phyloP scores from a whole-genome alignment of 1,140 invertebrate genomes.

The Drosophila sp. region DNA sequence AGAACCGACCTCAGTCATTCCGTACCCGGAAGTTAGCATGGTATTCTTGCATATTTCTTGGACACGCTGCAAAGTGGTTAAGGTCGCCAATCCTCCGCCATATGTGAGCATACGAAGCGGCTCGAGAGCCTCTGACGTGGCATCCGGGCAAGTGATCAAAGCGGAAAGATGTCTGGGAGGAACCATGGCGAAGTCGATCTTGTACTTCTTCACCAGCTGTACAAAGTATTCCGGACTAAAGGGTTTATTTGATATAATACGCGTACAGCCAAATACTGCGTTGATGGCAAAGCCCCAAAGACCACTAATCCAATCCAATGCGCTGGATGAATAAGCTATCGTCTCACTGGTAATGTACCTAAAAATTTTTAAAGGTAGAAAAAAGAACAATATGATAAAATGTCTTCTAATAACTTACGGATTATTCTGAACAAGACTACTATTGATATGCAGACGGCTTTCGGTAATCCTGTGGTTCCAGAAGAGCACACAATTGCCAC shows the following conservation, averaged over 20 bases:
- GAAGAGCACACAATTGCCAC: constrained; percentile 86
- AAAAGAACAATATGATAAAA: background rate
- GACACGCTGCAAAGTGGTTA: constrained; percentile 44
- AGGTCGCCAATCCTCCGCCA: constrained; percentile 57
- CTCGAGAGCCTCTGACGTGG: constrained; percentile 48
- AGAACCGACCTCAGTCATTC: constrained; percentile 62
- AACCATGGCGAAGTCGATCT: constrained; percentile 61
- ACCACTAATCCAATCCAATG: constrained; percentile 77
- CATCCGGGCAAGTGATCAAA: constrained; percentile 53
- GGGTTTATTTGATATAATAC: constrained; percentile 64
- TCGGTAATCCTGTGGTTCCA: constrained; percentile 92
- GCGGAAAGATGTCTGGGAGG: constrained; percentile 56
- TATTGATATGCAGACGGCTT: constrained; percentile 91
- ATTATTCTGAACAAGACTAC: constrained; percentile 57
- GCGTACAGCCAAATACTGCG: constrained; percentile 58
- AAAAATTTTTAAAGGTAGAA: background rate
- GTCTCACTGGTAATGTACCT: constrained; percentile 63
- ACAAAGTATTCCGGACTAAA: constrained; percentile 64
- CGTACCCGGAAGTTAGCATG: constrained; percentile 65
- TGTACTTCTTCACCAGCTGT: constrained; percentile 71
- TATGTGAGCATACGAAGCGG: constrained; percentile 56
- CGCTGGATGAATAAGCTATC: constrained; percentile 62
- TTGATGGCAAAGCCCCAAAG: constrained; percentile 59
- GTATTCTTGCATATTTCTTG: constrained; percentile 57
- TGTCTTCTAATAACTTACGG: constrained; percentile 38